These are phyloP conservation scores for Drosophila trichaetosa DNA, from an alignment of 2,888 invertebrate genomes.

Conservation along the genomic window DNA sequence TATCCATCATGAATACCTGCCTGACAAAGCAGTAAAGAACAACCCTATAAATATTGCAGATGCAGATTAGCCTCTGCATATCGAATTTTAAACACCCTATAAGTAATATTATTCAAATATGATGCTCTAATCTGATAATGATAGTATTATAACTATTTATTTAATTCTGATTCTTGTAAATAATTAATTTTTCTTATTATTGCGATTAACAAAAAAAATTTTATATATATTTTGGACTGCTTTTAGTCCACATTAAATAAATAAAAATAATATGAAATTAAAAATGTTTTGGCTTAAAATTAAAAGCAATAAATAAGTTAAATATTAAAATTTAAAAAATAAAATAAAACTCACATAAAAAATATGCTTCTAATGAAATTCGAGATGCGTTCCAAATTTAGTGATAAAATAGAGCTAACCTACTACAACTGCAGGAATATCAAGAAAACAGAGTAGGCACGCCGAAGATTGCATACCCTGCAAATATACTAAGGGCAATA, in stretches of 20 bases:
- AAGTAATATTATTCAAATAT: not conserved
- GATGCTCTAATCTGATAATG: not conserved
- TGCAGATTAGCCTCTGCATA: rapidly evolving
- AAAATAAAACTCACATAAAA: not conserved
- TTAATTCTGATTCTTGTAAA: not conserved
- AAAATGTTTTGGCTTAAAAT: not conserved
- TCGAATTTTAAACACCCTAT: not conserved
- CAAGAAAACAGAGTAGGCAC: rapidly evolving
- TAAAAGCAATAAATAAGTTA: not conserved
- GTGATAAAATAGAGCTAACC: conserved; percentile 16
- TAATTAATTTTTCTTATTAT: too few species aligned
- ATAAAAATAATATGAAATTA: not conserved
- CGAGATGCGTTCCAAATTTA: not conserved
- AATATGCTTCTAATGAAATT: not conserved
- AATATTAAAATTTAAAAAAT: not conserved
- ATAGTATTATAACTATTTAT: not conserved
- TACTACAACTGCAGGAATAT: not conserved
- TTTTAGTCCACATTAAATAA: not conserved
- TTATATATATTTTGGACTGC: not conserved
- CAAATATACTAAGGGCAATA: not conserved
- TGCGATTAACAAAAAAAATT: not conserved
- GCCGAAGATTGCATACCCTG: not conserved
- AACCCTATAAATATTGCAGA: not conserved
- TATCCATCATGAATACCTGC: not conserved
- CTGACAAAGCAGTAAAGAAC: conserved; percentile 15